A percentile compares a stretch with the other conserved stretches of the same genome.
Conservation (phyloP, 2,888 invertebrate species). For the Cenopis cana region DNA sequence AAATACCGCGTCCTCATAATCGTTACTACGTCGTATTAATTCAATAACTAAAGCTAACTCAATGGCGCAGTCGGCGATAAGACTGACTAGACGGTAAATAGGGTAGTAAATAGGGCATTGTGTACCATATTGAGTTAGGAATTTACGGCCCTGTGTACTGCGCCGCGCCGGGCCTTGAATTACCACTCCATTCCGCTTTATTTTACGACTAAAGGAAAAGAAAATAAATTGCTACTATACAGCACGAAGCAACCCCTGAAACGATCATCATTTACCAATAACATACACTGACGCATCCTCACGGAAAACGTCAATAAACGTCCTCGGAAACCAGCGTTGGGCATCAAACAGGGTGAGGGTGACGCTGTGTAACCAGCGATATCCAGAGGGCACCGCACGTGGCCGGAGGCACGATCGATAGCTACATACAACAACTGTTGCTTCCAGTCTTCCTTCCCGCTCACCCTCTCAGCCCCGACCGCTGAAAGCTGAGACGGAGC, state of each 20-base stretch:
- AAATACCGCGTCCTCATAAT: not conserved
- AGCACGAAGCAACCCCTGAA: slow-evolving; percentile 11
- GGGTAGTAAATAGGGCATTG: slow-evolving; percentile 35
- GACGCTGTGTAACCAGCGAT: slow-evolving; percentile 10
- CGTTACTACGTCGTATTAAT: slow-evolving; percentile 14
- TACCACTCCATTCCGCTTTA: slow-evolving; percentile 60
- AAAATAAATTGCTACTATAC: slow-evolving; percentile 60
- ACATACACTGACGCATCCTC: slow-evolving; percentile 11
- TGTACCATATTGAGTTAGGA: slow-evolving; percentile 41
- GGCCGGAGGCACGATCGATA: slow-evolving; percentile 73
- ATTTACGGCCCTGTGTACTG: slow-evolving; percentile 50
- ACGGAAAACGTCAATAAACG: not conserved
- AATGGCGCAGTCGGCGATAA: slow-evolving; percentile 18
- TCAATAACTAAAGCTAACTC: slow-evolving; percentile 6
- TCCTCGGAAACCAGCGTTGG: slow-evolving; percentile 7
- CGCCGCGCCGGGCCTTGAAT: slow-evolving; percentile 50
- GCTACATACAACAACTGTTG: slow-evolving; percentile 80
- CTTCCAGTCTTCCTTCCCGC: slow-evolving; percentile 62
- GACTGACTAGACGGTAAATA: slow-evolving; percentile 30
- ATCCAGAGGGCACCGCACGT: slow-evolving; percentile 66
- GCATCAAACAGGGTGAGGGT: slow-evolving; percentile 8
- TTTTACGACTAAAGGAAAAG: slow-evolving; percentile 61
- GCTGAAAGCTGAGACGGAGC: slow-evolving; percentile 55
- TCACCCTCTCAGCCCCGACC: slow-evolving; percentile 49
- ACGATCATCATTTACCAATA: not conserved